Evolutionary conservation across 2,888 invertebrate genomes (phyloP).

Genomic region (Bombylius discolor): DNA sequence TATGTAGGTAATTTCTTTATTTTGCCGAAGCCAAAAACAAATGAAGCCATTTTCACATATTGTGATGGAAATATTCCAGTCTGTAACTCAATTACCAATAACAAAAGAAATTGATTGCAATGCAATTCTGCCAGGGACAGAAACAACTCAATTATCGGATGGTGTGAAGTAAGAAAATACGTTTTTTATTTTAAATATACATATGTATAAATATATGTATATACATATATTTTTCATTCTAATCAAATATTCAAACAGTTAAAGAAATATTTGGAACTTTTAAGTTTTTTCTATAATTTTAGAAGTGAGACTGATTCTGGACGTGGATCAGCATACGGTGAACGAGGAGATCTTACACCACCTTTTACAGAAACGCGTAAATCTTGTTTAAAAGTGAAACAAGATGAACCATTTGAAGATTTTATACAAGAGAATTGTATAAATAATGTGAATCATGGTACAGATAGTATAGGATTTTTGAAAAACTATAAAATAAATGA

Average conservation of each 20-base stretch:
- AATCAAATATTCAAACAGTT: no score
- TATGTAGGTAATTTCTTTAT: slow-evolving; percentile 45
- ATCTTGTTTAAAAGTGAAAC: slow-evolving; percentile 7
- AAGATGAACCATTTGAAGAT: neutral
- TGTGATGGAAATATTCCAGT: slow-evolving; percentile 43
- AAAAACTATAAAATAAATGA: no score
- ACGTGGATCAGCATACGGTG: slow-evolving; percentile 14
- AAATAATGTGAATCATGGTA: no score
- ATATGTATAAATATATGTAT: no score
- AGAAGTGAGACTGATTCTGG: slow-evolving; percentile 17
- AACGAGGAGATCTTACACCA: neutral
- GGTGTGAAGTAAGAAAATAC: neutral
- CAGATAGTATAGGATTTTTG: no score
- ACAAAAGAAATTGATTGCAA: neutral
- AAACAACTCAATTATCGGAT: slow-evolving; percentile 1
- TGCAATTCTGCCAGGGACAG: neutral
- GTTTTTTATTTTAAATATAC: no score
- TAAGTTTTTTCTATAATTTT: neutral
- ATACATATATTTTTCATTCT: no score
- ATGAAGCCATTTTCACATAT: slow-evolving; percentile 47
- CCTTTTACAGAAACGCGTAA: neutral
- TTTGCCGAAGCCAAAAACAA: slow-evolving; percentile 42
- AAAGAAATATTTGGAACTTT: neutral
- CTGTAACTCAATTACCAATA: neutral
- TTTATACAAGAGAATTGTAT: no score